Base-by-base conservation (phyloP, 2,888 invertebrate species). In the Pocota personata region DNA sequence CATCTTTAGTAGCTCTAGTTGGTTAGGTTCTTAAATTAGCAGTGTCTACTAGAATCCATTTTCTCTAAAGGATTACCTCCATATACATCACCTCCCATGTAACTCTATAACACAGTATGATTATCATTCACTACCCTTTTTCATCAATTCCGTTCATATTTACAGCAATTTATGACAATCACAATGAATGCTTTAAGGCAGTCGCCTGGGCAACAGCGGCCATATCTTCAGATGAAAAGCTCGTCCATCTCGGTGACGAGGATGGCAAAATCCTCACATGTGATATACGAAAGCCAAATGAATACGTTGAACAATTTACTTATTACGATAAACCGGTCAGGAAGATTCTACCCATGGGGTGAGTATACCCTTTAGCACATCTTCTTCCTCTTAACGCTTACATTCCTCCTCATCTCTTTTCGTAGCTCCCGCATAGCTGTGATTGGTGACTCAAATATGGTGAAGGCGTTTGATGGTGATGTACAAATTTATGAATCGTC, bases 251-350 rank as follows among this genome's bases (percentile, higher is more conserved):
- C 75, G 86, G 86, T 32, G 86, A 77, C 66, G 86, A 86, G 58
- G 82, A 86, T 76, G 82, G 86, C 30, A 57, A 55, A 27, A 77
- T 86, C 46, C 60, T 86, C n/a, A 76, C 72, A 72, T 86, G 86
- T 82, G 86, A 86, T 77, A 82, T 86, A 76, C 86, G 86, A 82
- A 86, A 86, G 82, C 86, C 86, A 86, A 80, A 86, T 82, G 76
- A 80, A 40, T 72, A 40, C 76, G 55, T 86, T 67, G 76, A 86
- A 67, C 66, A 67, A 77, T 82, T 86, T 77, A 72, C 66, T 48
- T 86, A 82, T 72, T 35, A 77, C 77, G 86, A 86, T 69, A 82
- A 82, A 72, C 76, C 86, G 48, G 76, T 86, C 71, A 58, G 86
- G 24, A 86, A 86, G 35, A 76, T 86, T 40, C 43, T 86, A 55